Conservation (phyloP, 2,888 invertebrate species). For the Diarsia rubi region DNA sequence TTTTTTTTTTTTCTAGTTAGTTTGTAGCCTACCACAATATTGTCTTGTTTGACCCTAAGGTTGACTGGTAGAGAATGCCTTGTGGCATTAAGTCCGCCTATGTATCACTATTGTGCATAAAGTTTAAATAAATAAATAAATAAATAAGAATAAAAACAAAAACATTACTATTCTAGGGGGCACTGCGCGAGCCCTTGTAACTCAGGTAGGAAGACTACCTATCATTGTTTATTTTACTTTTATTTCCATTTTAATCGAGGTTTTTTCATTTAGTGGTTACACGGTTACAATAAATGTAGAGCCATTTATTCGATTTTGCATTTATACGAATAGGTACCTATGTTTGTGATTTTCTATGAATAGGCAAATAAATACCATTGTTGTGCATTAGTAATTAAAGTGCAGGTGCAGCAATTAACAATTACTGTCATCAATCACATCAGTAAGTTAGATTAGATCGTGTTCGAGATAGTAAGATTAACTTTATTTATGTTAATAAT, state of each 20-base stretch:
- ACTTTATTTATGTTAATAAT: constrained; percentile 46
- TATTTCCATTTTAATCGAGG: neutral
- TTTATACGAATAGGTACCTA: neutral
- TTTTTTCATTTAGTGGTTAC: neutral
- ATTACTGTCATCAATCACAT: constrained; percentile 53
- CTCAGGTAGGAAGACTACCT: neutral
- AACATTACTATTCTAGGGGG: neutral
- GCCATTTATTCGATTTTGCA: no score
- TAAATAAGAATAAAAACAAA: no score
- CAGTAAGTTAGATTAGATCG: constrained; percentile 39
- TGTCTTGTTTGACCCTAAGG: no score
- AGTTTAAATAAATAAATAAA: no score
- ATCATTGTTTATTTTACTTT: neutral
- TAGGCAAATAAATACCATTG: neutral
- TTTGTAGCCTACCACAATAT: no score
- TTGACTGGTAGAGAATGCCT: no score
- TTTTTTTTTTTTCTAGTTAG: no score
- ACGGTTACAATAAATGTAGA: no score
- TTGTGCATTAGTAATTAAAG: constrained; percentile 17
- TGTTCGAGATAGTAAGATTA: constrained; percentile 45
- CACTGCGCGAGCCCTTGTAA: neutral
- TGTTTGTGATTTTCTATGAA: neutral
- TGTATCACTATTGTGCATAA: no score
- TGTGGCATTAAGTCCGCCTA: no score
- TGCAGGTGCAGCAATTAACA: constrained; percentile 36